Conservation (phyloP, 2,888 invertebrate species). For the Copidosoma aretas region DNA sequence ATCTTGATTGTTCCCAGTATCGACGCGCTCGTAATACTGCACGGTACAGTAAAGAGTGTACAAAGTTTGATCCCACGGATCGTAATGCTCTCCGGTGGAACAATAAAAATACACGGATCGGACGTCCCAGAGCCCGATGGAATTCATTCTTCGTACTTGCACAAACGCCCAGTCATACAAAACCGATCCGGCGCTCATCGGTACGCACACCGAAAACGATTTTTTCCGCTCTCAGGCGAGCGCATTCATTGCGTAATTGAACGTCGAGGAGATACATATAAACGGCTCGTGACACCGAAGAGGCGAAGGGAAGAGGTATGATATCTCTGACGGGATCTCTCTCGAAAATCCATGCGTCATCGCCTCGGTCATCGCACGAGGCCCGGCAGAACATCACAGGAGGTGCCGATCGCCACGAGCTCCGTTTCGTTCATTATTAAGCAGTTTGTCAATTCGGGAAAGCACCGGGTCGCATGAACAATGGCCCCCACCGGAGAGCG, state of each 20-base stretch:
- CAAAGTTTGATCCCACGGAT: constrained; percentile 33
- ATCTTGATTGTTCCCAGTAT: too few species aligned
- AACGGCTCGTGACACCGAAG: constrained; percentile 34
- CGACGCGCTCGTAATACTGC: too few species aligned
- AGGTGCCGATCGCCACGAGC: constrained; percentile 1
- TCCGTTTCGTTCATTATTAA: constrained; percentile 35
- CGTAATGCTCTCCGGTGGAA: constrained; percentile 5
- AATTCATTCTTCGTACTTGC: constrained; percentile 27
- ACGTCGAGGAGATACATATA: constrained; percentile 30
- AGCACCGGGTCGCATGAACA: constrained; percentile 30
- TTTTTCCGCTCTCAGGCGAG: constrained; percentile 9
- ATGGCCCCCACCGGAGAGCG: constrained; percentile 6
- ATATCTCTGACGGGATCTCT: constrained; percentile 11
- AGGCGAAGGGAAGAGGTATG: constrained; percentile 24
- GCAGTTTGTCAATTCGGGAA: constrained; percentile 40
- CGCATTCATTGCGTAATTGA: constrained; percentile 40
- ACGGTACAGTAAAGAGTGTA: too few species aligned
- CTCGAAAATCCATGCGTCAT: constrained; percentile 41
- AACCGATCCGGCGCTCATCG: constrained; percentile 25
- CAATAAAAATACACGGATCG: constrained; percentile 25
- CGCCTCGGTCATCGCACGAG: too few species aligned
- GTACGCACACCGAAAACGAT: constrained; percentile 7
- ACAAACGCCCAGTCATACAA: constrained; percentile 33
- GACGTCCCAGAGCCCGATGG: constrained; percentile 4
- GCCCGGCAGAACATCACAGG: constrained; percentile 35